A percentile compares a stretch with the other conserved stretches of the same genome.
phyloP scores from a whole-genome alignment of 1,140 invertebrate species.

The Heliconius nattereri region DNA sequence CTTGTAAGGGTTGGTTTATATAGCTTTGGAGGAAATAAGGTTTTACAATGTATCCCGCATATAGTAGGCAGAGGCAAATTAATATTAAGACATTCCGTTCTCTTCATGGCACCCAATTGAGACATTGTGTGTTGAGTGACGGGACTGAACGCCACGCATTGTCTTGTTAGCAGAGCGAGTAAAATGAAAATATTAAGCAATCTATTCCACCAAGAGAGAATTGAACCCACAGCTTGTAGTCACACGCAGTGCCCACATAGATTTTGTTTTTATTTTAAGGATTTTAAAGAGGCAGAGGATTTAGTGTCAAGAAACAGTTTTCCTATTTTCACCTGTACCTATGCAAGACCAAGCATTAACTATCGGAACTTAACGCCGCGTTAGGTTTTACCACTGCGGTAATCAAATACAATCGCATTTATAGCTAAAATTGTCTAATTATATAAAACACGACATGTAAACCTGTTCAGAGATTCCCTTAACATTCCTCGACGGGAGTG shows the following conservation, averaged over 20 bases:
- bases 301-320: too few relatives aligned
- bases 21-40: not conserved
- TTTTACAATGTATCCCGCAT: not conserved
- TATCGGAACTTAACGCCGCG: too few relatives aligned
- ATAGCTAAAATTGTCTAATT: not conserved
- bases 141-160: not conserved
- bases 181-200: not conserved
- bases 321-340: too few relatives aligned
- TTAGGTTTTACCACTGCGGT: too few relatives aligned
- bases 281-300: too few relatives aligned
- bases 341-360: too few relatives aligned
- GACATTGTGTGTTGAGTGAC: not conserved
- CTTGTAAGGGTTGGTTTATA: constrained; percentile 19
- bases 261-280: too few relatives aligned
- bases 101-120: not conserved
- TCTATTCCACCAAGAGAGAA: too few relatives aligned
- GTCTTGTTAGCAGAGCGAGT: not conserved
- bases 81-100: not conserved
- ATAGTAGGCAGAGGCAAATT: not conserved
- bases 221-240: too few relatives aligned
- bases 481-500: constrained; percentile 11
- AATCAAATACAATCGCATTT: not conserved
- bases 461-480: not conserved
- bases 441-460: not conserved
- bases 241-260: too few relatives aligned